Evolutionary conservation across 2,113 vertebrate genomes (phyloP).

Genomic region (Ammodytes dubius): DNA sequence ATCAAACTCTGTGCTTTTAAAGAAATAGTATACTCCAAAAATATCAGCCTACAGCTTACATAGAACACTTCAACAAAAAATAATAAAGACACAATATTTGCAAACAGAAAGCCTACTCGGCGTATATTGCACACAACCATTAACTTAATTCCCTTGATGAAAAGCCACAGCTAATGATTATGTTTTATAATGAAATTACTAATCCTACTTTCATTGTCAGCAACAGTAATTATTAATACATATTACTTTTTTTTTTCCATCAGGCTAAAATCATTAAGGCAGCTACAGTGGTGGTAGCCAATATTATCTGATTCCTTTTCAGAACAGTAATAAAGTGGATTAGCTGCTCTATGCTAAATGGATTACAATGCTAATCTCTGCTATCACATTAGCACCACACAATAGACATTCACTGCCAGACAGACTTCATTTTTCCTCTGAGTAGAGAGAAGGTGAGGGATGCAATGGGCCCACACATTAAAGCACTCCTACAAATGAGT

Average conservation of each 20-base stretch:
- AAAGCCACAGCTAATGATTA: constrained; percentile 22
- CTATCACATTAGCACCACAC: constrained; percentile 84
- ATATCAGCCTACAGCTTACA: background rate
- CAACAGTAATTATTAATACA: constrained; percentile 63
- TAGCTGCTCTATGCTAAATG: constrained; percentile 86
- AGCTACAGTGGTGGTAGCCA: constrained; percentile 63
- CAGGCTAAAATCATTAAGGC: constrained; percentile 75
- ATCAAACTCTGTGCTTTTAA: background rate
- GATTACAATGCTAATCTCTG: constrained; percentile 88
- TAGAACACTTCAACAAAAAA: background rate
- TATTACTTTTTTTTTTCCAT: constrained; percentile 63
- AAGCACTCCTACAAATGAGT: constrained; percentile 30
- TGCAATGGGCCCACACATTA: constrained; percentile 33
- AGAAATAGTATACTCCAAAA: constrained; percentile 2
- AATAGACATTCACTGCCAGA: constrained; percentile 77
- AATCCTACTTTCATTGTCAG: constrained; percentile 59
- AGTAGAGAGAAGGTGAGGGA: constrained; percentile 59
- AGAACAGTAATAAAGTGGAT: constrained; percentile 86
- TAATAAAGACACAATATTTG: background rate
- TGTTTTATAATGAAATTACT: constrained; percentile 37
- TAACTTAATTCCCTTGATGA: constrained; percentile 8
- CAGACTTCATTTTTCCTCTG: constrained; percentile 68
- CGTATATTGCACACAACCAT: background rate
- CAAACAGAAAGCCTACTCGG: constrained; percentile 3
- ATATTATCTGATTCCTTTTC: constrained; percentile 83